phyloP scores from a whole-genome alignment of 2,888 invertebrate species.

The Campoplex nolae region DNA sequence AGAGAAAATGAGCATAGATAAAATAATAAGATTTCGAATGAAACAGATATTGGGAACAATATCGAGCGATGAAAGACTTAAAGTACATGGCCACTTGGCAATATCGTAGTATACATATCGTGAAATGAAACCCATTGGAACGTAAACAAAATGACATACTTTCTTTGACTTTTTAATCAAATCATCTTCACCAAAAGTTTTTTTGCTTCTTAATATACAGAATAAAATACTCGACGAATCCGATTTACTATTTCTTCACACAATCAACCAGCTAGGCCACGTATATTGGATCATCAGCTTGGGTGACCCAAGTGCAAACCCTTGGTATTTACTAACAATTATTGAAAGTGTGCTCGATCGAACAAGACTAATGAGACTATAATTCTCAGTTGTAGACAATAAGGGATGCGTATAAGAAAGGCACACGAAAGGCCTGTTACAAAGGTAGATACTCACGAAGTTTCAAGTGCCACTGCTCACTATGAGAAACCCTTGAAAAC shows the following conservation, averaged over 20 bases:
- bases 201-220: not conserved
- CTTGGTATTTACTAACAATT: not conserved
- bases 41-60: constrained; percentile 23
- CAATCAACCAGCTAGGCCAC: not conserved
- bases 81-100: not conserved
- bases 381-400: not conserved
- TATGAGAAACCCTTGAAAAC: constrained; percentile 54
- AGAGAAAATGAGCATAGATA: constrained; percentile 37
- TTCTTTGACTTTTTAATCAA: not conserved
- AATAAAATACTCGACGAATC: not conserved
- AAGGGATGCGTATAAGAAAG: not conserved
- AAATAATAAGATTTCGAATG: constrained; percentile 65
- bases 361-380: not conserved
- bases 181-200: not conserved
- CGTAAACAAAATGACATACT: not conserved
- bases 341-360: not conserved
- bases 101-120: not conserved
- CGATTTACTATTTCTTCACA: not conserved
- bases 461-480: constrained; percentile 49
- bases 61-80: not conserved
- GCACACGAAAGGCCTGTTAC: constrained; percentile 6
- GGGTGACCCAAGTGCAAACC: not conserved
- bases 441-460: constrained; percentile 32
- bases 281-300: not conserved
- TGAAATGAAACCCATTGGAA: not conserved